Percentiles rank a stretch among this genome's conserved stretches.
Evolutionary conservation across 2,888 invertebrate genomes (phyloP).

Genomic region (Rhopalosiphum nymphaeae): DNA sequence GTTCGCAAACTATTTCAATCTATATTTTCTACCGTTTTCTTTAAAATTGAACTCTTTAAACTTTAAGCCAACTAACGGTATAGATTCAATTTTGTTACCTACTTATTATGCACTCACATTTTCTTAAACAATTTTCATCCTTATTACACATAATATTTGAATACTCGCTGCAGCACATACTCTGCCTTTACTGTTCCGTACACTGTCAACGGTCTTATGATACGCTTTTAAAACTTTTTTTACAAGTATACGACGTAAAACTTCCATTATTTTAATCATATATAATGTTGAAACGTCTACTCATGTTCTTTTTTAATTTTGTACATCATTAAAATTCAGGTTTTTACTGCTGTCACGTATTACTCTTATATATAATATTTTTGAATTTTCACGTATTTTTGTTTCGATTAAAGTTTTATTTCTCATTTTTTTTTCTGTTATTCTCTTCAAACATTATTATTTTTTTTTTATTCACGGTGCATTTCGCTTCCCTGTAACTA

Average conservation of each 20-base stretch:
- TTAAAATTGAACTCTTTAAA: constrained; percentile 6
- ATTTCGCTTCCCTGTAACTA: neutral
- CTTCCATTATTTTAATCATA: constrained; percentile 31
- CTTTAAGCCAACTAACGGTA: neutral
- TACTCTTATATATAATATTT: neutral
- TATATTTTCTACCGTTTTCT: constrained; percentile 16
- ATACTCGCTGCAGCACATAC: neutral
- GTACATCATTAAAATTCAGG: neutral
- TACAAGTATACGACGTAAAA: neutral
- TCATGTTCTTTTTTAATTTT: neutral
- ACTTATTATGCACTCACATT: neutral
- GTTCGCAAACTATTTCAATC: constrained; percentile 37
- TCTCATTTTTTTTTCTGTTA: neutral
- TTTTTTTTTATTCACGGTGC: neutral
- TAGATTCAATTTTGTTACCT: neutral
- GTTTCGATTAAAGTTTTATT: neutral
- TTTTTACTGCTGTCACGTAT: neutral
- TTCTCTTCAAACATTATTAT: neutral
- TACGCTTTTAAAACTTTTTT: neutral
- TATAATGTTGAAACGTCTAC: neutral
- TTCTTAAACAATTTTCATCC: neutral
- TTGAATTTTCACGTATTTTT: neutral
- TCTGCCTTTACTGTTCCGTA: neutral
- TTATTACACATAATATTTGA: neutral
- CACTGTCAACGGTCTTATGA: neutral